Evolutionary conservation across 2,888 invertebrate species (phyloP).

Genomic region (Eristalis pertinax): DNA sequence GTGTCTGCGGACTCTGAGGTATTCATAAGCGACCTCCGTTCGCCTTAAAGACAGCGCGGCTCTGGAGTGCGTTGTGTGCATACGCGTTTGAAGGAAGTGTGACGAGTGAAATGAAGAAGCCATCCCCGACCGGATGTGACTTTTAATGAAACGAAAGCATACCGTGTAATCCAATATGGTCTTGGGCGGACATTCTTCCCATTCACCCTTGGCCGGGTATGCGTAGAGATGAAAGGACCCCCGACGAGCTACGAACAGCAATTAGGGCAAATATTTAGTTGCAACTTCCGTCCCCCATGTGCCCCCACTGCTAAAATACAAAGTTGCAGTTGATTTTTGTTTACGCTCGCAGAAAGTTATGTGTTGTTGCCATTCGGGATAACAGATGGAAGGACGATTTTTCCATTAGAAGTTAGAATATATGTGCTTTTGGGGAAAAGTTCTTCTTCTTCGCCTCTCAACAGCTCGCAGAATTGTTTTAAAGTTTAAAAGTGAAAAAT

Average conservation of each 20-base stretch:
- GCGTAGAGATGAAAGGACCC: not conserved
- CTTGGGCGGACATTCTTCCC: not conserved
- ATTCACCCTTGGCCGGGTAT: not conserved
- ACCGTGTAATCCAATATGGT: not conserved
- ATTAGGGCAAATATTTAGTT: slow-evolving; percentile 63
- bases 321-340: slow-evolving; percentile 61
- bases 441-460: slow-evolving; percentile 3
- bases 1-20: not conserved
- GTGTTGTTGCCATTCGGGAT: slow-evolving; percentile 15
- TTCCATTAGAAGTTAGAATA: slow-evolving; percentile 56
- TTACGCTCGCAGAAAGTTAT: slow-evolving; percentile 43
- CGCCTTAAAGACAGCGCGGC: not conserved
- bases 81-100: not conserved
- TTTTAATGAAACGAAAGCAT: slow-evolving; percentile 50
- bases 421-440: slow-evolving; percentile 20
- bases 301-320: slow-evolving; percentile 35
- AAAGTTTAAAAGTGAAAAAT: slow-evolving; percentile 51
- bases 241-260: slow-evolving; percentile 28
- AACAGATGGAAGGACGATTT: slow-evolving; percentile 39
- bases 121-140: not conserved
- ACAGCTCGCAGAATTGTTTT: slow-evolving; percentile 47
- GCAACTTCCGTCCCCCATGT: slow-evolving; percentile 48
- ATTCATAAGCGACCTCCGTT: not conserved
- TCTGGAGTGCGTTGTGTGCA: not conserved
- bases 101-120: not conserved